These are phyloP conservation scores for Magallana gigas DNA, from an alignment of 1,140 invertebrate genomes.

Conservation along the genomic window DNA sequence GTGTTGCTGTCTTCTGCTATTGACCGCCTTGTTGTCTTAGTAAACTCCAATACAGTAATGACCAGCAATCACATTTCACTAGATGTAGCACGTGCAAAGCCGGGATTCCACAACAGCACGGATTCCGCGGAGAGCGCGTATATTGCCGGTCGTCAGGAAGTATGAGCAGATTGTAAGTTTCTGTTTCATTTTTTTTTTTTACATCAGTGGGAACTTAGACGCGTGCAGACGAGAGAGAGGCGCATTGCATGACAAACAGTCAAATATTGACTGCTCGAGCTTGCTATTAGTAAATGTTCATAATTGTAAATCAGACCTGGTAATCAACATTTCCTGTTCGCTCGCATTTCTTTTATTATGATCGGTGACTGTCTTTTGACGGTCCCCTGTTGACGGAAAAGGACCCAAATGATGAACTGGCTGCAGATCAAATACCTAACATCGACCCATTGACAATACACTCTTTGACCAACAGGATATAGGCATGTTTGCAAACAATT, in stretches of 20 bases:
- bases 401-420: slow-evolving; percentile 22
- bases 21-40: slow-evolving; percentile 14
- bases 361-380: background rate
- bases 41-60: slow-evolving; percentile 13
- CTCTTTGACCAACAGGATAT: slow-evolving; percentile 26
- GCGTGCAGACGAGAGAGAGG: slow-evolving; percentile 5
- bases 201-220: slow-evolving; percentile 11
- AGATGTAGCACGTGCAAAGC: slow-evolving; percentile 29
- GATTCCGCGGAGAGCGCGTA: background rate
- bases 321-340: slow-evolving; percentile 19
- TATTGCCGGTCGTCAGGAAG: slow-evolving; percentile 25
- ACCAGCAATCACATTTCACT: slow-evolving; percentile 29
- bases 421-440: slow-evolving; percentile 8
- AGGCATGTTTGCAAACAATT: slow-evolving; percentile 36
- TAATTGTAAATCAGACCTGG: slow-evolving; percentile 34
- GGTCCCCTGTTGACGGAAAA: slow-evolving; percentile 22
- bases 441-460: background rate
- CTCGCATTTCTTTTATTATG: slow-evolving; percentile 19
- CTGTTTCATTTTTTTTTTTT: background rate
- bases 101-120: background rate
- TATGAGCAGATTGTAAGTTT: background rate
- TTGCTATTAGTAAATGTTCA: slow-evolving; percentile 34
- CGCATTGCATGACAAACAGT: slow-evolving; percentile 30
- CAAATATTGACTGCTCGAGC: slow-evolving; percentile 25
- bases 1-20: background rate